Evolutionary conservation across 2,888 invertebrate species (phyloP), one percentile per base, ranked within the genome.

Genomic region (Chrysolina haemoptera): DNA sequence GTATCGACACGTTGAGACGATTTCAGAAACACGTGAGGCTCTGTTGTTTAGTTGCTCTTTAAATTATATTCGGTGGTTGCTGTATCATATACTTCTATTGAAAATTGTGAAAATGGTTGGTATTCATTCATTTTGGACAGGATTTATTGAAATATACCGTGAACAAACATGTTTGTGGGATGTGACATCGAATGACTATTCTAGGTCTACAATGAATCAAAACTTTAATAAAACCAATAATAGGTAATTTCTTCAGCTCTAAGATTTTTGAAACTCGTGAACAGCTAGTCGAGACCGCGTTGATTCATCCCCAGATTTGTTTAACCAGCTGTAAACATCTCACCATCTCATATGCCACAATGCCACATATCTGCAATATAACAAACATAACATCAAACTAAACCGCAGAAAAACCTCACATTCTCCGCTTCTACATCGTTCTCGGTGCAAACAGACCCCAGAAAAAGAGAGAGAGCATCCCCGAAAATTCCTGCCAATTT

Each of bases 401-500:
- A 12, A 46, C 48, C 40, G 53, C 62, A 67, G 62, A 67, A 71
- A 67, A n/a, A 46, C 12, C 46, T 12, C 14, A 4, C 46, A 14
- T 46, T 14, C n/a, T n/a, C 35, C 35, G 4, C 8, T 12, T 46
- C 46, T n/a, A 14, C 43, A 1, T 6, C 14, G 12, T 14, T n/a
- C 46, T n/a, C n/a, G n/a, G 14, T n/a, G 46, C 12, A n/a, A 50
- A 55, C 55, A 16, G 35, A 50, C 27, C 50, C 18, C 16, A 12
- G 53, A 67, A 53, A 67, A 53, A 53, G 68, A 68, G 68, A 55
- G 50, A 67, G 18, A 20, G 22, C n/a, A 59, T n/a, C 14, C 27
- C 59, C 59, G 6, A 10, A 59, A 74, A 74, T 71, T 74, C 71
- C 74, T 69, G 62, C 65, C 66, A 75, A 77, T 73, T 79, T 82